Percentiles rank a stretch among this genome's conserved stretches.
Conservation (phyloP, 2,113 vertebrate species). For the Scartelaos histophorus region DNA sequence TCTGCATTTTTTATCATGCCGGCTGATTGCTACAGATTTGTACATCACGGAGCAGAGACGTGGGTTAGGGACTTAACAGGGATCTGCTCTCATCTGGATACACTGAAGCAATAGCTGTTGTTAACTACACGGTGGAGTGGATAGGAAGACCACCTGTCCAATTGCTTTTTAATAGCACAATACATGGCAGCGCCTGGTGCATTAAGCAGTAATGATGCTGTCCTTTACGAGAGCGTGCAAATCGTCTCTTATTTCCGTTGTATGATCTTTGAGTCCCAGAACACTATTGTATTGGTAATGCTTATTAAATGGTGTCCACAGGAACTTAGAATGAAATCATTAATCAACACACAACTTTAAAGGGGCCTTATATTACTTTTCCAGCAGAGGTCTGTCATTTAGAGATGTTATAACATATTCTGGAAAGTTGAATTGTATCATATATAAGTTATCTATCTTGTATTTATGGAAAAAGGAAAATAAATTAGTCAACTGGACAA, state of each 20-base stretch:
- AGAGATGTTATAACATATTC: no score
- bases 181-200: neutral
- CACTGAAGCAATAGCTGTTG: conserved; percentile 1
- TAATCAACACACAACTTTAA: no score
- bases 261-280: neutral
- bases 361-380: no score
- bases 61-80: neutral
- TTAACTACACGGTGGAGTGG: neutral
- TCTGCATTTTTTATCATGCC: conserved; percentile 36
- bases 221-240: neutral
- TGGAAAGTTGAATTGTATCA: no score
- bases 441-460: no score
- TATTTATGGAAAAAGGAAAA: no score
- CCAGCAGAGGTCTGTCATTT: no score
- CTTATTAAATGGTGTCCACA: neutral
- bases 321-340: neutral
- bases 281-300: neutral
- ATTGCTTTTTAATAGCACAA: conserved; percentile 10
- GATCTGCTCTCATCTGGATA: conserved; percentile 10
- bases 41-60: conserved; percentile 12
- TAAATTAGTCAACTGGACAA: no score
- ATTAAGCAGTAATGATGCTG: conserved; percentile 2
- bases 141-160: conserved; percentile 8
- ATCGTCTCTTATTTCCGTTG: neutral
- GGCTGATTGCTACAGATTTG: conserved; percentile 1